Conservation (phyloP, 2,797 vertebrate genomes). For the Adrianichthys oophorus region DNA sequence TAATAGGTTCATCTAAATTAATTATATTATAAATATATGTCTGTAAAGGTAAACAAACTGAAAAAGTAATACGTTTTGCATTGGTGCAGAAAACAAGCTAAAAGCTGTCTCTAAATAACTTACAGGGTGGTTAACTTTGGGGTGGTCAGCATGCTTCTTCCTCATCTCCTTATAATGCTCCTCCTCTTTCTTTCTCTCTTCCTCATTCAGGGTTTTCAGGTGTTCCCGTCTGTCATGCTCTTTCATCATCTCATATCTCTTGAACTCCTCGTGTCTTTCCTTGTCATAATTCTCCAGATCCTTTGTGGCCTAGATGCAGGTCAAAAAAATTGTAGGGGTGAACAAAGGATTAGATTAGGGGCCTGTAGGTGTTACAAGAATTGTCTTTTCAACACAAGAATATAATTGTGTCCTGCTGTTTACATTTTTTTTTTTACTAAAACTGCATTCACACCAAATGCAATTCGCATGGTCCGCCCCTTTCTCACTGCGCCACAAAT, state of each 20-base stretch:
- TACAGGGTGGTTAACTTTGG: conserved; percentile 97
- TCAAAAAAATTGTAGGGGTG: background rate
- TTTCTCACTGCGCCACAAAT: too few relatives aligned
- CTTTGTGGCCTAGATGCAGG: conserved; percentile 83
- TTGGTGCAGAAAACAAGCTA: background rate
- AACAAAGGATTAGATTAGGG: too few relatives aligned
- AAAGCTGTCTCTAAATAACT: conserved; percentile 32
- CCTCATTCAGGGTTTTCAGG: conserved; percentile 90
- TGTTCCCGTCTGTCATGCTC: conserved; percentile 93
- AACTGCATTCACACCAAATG: too few relatives aligned
- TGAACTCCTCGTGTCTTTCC: conserved; percentile 94
- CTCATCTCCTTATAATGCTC: conserved; percentile 92
- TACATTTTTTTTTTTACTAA: too few relatives aligned
- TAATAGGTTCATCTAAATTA: background rate
- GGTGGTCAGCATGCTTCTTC: conserved; percentile 94
- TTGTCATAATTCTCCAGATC: conserved; percentile 97
- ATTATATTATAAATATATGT: too few relatives aligned
- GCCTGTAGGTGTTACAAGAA: too few relatives aligned
- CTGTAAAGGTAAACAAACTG: too few relatives aligned
- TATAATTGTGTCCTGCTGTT: too few relatives aligned
- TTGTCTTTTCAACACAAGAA: too few relatives aligned
- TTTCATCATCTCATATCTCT: conserved; percentile 97
- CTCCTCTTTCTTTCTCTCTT: conserved; percentile 87
- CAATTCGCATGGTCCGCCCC: too few relatives aligned
- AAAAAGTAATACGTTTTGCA: background rate